These are phyloP conservation scores for Gryon sp. DNA, from an alignment of 1,140 invertebrate genomes.

Conservation along the genomic window DNA sequence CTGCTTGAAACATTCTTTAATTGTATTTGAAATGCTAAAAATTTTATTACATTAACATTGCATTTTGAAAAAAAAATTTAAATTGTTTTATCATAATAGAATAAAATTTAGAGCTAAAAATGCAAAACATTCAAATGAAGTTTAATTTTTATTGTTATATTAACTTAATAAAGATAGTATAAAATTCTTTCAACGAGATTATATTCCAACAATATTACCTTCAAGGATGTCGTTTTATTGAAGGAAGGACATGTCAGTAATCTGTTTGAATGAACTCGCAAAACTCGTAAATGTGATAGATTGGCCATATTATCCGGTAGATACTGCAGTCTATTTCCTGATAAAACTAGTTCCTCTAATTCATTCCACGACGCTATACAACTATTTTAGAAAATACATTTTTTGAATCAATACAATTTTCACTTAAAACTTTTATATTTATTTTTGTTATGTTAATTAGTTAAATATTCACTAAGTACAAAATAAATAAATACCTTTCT, in stretches of 20 bases:
- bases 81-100: too few relatives aligned
- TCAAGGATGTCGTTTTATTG: constrained; percentile 85
- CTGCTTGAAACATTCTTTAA: too few relatives aligned
- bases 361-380: constrained; percentile 87
- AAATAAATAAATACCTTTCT: constrained; percentile 79
- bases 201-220: constrained; percentile 77
- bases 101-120: too few relatives aligned
- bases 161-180: too few relatives aligned
- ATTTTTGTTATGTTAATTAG: neutral
- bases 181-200: too few relatives aligned
- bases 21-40: too few relatives aligned
- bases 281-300: constrained; percentile 85
- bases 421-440: too few relatives aligned
- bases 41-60: too few relatives aligned
- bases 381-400: constrained; percentile 68
- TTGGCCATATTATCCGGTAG: constrained; percentile 88
- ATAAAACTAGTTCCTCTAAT: constrained; percentile 89
- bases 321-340: constrained; percentile 88
- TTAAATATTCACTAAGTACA: too few relatives aligned
- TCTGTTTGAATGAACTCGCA: constrained; percentile 90
- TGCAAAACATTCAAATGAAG: too few relatives aligned
- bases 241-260: constrained; percentile 87
- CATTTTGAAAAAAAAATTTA: too few relatives aligned
- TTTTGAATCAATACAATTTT: neutral
- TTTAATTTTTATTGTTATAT: too few relatives aligned